Evolutionary conservation across 2,113 vertebrate species (phyloP).

Genomic region (Nesogale talazaci): DNA sequence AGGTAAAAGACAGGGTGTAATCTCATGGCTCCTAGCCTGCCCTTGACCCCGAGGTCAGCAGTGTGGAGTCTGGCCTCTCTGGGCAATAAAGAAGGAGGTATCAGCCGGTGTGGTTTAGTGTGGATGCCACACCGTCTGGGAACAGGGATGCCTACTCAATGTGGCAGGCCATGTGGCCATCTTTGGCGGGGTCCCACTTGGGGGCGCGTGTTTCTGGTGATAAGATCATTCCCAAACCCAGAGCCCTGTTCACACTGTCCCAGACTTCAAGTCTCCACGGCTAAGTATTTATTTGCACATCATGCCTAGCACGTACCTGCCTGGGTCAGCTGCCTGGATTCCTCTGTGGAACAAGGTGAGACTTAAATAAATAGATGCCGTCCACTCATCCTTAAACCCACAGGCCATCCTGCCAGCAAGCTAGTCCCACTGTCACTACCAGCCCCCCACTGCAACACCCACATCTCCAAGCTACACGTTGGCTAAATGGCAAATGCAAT

Average conservation of each 20-base stretch:
- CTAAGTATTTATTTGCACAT: constrained; percentile 56
- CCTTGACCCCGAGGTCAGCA: constrained; percentile 17
- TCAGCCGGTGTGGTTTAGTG: neutral
- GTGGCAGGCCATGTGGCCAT: neutral
- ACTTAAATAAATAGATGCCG: constrained; percentile 69
- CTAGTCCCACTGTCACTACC: neutral
- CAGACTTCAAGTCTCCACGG: neutral
- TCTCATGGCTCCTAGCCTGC: constrained; percentile 21
- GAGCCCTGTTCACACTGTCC: neutral
- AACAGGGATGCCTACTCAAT: neutral
- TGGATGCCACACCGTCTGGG: neutral
- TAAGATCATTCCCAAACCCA: neutral
- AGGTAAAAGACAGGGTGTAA: neutral
- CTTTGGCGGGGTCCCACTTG: neutral
- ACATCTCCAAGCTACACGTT: constrained; percentile 55
- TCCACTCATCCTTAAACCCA: constrained; percentile 69
- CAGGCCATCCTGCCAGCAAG: constrained; percentile 49
- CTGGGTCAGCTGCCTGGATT: constrained; percentile 62
- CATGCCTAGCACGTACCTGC: constrained; percentile 30
- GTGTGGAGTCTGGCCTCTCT: neutral
- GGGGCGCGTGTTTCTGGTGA: neutral
- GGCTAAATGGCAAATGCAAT: constrained; percentile 57
- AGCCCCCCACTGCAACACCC: neutral
- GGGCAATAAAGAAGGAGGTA: constrained; percentile 12
- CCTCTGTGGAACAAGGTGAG: constrained; percentile 57